Percentiles rank a stretch among this genome's conserved stretches.
These are phyloP conservation scores for Drosophila tropicalis DNA, from an alignment of 1,140 invertebrate species.

Conservation along the genomic window DNA sequence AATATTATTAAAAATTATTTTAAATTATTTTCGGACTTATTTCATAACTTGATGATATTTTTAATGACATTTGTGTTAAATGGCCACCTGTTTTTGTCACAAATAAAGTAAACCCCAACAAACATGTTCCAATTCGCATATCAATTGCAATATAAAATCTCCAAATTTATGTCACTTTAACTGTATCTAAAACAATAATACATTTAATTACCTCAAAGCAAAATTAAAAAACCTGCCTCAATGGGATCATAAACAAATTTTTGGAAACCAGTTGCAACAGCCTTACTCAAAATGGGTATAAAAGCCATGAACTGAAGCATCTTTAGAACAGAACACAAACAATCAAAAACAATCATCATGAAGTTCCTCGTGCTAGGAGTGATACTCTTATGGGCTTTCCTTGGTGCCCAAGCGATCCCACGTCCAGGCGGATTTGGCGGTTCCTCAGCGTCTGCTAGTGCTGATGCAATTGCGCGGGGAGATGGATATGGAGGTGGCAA, in stretches of 20 bases:
- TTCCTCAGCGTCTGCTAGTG: too few relatives aligned
- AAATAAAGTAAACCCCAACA: neutral
- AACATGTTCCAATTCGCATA: neutral
- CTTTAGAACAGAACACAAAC: neutral
- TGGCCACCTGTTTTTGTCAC: neutral
- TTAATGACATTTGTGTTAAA: neutral
- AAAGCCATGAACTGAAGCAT: neutral
- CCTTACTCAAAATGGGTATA: conserved; percentile 9
- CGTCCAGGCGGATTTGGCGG: too few relatives aligned
- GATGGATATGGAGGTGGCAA: too few relatives aligned
- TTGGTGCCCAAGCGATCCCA: neutral
- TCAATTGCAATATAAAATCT: conserved; percentile 3
- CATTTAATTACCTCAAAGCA: neutral
- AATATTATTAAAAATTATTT: too few relatives aligned
- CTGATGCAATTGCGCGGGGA: too few relatives aligned
- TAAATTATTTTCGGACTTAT: neutral
- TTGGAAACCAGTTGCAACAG: neutral
- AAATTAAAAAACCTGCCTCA: neutral
- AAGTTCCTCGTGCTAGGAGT: neutral
- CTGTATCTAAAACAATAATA: conserved; percentile 6
- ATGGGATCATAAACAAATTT: neutral
- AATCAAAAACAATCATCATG: neutral
- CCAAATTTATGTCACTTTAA: neutral
- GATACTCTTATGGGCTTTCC: neutral
- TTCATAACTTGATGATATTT: neutral